Percentiles rank a stretch among this genome's conserved stretches.
Conservation (phyloP, 2,797 vertebrate species). For the Malurus splendens region DNA sequence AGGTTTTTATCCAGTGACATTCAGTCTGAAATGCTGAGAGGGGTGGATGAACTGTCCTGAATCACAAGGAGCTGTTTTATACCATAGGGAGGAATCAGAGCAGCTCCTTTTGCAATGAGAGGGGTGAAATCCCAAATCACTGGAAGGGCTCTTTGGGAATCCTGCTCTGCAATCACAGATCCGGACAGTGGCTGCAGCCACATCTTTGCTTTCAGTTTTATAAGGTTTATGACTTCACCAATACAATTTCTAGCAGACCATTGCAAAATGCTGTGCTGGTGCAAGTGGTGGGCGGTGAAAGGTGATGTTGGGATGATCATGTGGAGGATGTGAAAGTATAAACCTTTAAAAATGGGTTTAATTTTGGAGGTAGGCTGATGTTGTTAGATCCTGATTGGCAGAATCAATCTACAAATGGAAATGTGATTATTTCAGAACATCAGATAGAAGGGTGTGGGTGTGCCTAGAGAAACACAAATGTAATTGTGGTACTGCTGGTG, state of each 20-base stretch:
- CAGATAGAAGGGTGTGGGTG: not conserved
- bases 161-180: fast-evolving
- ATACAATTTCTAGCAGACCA: not conserved
- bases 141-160: not conserved
- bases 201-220: not conserved
- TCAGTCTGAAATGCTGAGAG: not conserved
- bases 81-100: not conserved
- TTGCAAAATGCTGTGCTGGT: fast-evolving
- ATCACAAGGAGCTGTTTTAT: not conserved
- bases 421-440: not conserved
- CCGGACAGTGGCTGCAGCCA: fast-evolving
- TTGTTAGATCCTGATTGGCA: not conserved
- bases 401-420: not conserved
- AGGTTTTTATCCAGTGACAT: not conserved
- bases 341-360: not conserved
- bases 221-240: not conserved
- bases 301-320: not conserved
- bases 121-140: not conserved
- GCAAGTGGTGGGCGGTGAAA: not conserved
- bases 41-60: not conserved
- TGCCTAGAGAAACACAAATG: not conserved
- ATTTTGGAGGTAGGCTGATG: not conserved
- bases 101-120: not conserved
- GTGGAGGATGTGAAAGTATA: not conserved
- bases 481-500: not conserved